Base-by-base conservation (phyloP, 2,797 vertebrate species). In the Spheniscus humboldti region DNA sequence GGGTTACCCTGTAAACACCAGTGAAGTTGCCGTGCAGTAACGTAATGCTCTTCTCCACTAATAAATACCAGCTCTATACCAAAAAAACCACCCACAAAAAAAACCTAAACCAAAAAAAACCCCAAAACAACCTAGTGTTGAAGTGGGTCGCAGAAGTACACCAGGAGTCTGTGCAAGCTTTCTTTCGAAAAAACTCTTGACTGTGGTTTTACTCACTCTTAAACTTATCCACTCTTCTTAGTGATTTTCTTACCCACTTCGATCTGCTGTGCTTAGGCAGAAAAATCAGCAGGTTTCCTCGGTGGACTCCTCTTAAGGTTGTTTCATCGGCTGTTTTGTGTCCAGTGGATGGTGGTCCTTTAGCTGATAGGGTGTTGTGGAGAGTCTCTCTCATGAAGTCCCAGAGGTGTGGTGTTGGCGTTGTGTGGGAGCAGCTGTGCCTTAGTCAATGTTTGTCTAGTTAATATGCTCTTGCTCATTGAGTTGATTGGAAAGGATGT, bases 381-480 rank as follows among this genome's bases (percentile, higher is more conserved):
- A 45, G 64, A 66, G n/a, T 56, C 18, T 50, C 20, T 66, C 12
- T 5, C 3, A 3, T 31, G 60, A 73, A 7, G 55, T 50, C 18
- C 11, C 16, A 5, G 73, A 62, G 37, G 22, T 31, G 18, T 6
- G 19, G n/a, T 67, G 71, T 55, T 37, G 43, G 43, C 3, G 1
- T n/a, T 18, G 4, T 35, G 23, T 24, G 79, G 53, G 28, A 73
- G 23, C 45, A 30, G n/a, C 35, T 41, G 57, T 60, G 39, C n/a
- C 37, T 14, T 11, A 5, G 53, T 45, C 1, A 1, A 0, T 63
- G 39, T 39, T 55, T 53, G 17, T n/a, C 19, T 37, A 14, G 80
- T 28, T 73, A 14, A 30, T 17, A 4, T 1, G 4, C 25, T 84
- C 24, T 30, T 55, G 41, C 0, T 1, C 18, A 5, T 57, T 3